Conservation (phyloP, 2,797 vertebrate species). For the Lutjanus campechanus region DNA sequence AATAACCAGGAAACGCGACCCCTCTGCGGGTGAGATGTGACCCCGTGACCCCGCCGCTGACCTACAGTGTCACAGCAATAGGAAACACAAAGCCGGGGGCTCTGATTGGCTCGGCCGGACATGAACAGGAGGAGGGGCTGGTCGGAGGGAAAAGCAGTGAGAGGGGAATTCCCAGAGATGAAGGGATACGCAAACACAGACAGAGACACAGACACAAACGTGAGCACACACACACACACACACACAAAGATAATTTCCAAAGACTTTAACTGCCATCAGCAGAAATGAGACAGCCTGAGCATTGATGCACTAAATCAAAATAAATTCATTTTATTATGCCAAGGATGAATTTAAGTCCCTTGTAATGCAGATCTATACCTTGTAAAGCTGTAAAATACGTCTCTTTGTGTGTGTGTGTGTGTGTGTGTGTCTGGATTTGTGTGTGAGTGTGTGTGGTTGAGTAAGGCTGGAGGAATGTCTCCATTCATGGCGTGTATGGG, state of each 20-base stretch:
- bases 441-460: conserved; percentile 59
- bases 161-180: conserved; percentile 80
- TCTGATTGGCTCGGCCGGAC: conserved; percentile 67
- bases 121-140: conserved; percentile 35
- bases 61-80: conserved; percentile 60
- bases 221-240: not conserved
- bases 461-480: conserved; percentile 78
- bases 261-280: conserved; percentile 41
- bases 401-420: conserved; percentile 37
- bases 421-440: conserved; percentile 33
- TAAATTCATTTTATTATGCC: conserved; percentile 22
- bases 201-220: conserved; percentile 33
- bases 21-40: conserved; percentile 47
- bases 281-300: conserved; percentile 34
- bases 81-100: conserved; percentile 67
- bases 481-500: conserved; percentile 75
- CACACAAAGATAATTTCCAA: conserved; percentile 33
- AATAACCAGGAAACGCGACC: conserved; percentile 69
- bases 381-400: conserved; percentile 26
- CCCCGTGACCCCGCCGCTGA: conserved; percentile 67
- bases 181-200: conserved; percentile 64
- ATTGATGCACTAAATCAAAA: conserved; percentile 27
- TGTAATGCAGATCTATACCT: conserved; percentile 31
- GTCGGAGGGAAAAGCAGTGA: conserved; percentile 44
- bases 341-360: conserved; percentile 17